Base-by-base conservation (phyloP, 2,113 vertebrate species). In the Tauraco erythrolophus region DNA sequence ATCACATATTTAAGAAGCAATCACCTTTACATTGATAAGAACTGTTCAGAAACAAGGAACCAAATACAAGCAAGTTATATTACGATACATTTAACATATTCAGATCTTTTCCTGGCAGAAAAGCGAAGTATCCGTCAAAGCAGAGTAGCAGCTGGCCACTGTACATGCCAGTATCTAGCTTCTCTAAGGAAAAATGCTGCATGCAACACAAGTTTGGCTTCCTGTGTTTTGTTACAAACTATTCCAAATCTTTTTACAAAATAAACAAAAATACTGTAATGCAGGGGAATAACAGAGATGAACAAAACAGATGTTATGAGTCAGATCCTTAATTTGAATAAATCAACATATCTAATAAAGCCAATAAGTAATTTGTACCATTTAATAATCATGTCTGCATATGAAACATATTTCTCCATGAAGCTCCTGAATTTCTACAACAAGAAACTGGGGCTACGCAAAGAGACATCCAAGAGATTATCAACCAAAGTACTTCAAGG, bases 1-100 rank as follows among this genome's bases (percentile, higher is more conserved):
- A 60, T 31, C 4, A 46, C 3, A 60, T 31, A 51, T 56, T 91
- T 94, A 54, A 83, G 33, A 78, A 69, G n/a, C 43, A 85, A 89
- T 92, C 50, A 85, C 13, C 19, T 96, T 72, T 84, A 62, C 48
- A 54, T 69, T 54, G 19, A 28, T 70, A 91, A 75, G 39, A 91
- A 83, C 37, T 92, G 35, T 43, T 71, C 17, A 68, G 50, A 56
- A 90, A 78, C 48, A 56, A 46, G 76, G 50, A 65, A 86, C 23
- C 53, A 88, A 82, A 74, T 78, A 70, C 80, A 92, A 87, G 14
- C 8, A 71, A 93, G 51, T 45, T 46, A 5, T 74, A 53, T 37
- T n/a, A 62, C 83, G 24, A 33, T 79, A 62, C 37, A 16, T 81
- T 83, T 81, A 75, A 75, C 4, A 7, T 41, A 30, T 46, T 91